Evolutionary conservation across 2,888 invertebrate species (phyloP), one percentile per base, ranked within the genome.

Genomic region (Strigamia crassipes): DNA sequence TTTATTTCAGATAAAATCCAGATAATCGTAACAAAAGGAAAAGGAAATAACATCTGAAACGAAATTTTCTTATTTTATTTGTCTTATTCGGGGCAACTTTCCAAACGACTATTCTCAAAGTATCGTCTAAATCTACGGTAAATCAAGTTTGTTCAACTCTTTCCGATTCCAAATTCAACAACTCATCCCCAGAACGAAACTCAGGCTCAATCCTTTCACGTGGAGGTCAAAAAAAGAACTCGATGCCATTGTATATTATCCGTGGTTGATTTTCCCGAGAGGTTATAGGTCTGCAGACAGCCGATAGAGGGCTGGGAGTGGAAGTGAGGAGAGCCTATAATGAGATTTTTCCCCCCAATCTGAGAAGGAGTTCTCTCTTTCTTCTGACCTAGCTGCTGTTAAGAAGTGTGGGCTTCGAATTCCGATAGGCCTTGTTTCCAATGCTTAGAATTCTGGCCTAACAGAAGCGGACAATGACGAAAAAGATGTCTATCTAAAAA

Each of bases 211-310:
- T 66, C 61, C 61, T 66, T 66, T 66, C 61, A 21, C 61, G 61
- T 66, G 61, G 61, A 66, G 61, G 61, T 66, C 61, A 66, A 66
- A 66, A 66, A 66, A 66, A 38, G 61, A 66, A 66, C 61, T 66
- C 61, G 61, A 66, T 66, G 61, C 61, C 21, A 66, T 66, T 66
- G 61, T 66, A 66, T 66, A 66, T 66, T 66, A 66, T 66, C 61
- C 61, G 61, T 21, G 61, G 61, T 66, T 66, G 61, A 66, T 66
- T 66, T 66, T 66, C 61, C 61, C 61, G 61, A 66, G 61, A 66
- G 61, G 61, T 66, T 66, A 66, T 66, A 66, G 61, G 61, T 66
- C 61, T 66, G 61, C 61, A 66, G 61, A 66, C 61, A 66, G 61
- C 61, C 61, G 61, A 66, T 66, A 66, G 61, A 66, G 61, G 61